These are phyloP conservation scores for Lobophora halterata DNA, from an alignment of 2,888 invertebrate species.

Conservation along the genomic window DNA sequence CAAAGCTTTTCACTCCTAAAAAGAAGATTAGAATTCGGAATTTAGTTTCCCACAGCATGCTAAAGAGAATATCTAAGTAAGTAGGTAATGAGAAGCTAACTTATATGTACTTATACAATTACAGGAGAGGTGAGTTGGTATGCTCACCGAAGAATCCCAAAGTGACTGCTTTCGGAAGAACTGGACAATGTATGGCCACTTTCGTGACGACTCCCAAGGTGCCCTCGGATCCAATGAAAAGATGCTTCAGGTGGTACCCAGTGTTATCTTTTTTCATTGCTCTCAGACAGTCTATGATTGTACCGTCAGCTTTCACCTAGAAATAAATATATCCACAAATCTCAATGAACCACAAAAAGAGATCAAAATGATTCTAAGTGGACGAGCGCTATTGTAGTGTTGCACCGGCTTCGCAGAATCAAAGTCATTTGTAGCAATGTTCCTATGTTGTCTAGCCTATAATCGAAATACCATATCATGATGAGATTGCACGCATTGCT, in stretches of 20 bases:
- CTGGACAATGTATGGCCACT: constrained; percentile 94
- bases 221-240: constrained; percentile 99
- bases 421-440: no score
- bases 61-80: background rate
- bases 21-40: constrained; percentile 5
- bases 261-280: constrained; percentile 98
- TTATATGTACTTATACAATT: background rate
- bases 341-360: no score
- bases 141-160: constrained; percentile 94
- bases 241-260: constrained; percentile 97
- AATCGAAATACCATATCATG: no score
- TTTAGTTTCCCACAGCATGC: background rate
- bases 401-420: no score
- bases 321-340: no score
- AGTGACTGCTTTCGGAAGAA: constrained; percentile 89
- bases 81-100: background rate
- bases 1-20: constrained; percentile 87
- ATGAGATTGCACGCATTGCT: no score
- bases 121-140: no score
- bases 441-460: no score
- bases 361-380: no score
- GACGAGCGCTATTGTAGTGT: no score
- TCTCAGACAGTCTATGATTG: constrained; percentile 91
- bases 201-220: constrained; percentile 97
- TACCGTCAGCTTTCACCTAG: constrained; percentile 92